Evolutionary conservation across 2,113 vertebrate species (phyloP).

Genomic region (Elephantulus edwardii): DNA sequence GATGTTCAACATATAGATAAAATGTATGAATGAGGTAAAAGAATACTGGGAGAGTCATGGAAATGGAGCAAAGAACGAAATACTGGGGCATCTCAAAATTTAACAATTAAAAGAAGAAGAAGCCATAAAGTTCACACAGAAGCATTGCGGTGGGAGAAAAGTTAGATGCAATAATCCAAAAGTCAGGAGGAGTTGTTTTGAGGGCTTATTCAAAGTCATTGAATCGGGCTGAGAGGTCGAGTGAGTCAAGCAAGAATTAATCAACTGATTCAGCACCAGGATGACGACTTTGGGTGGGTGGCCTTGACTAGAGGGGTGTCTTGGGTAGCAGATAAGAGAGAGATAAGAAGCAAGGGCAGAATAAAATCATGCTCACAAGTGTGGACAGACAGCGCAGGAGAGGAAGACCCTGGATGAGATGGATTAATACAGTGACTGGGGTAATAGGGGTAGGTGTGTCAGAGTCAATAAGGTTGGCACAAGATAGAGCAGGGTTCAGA

Average conservation of each 20-base stretch:
- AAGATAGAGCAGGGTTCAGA: too few species aligned
- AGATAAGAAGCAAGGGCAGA: background rate
- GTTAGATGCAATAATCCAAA: background rate
- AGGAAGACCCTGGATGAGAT: background rate
- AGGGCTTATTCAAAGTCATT: background rate
- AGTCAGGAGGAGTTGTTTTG: background rate
- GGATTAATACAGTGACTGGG: too few species aligned
- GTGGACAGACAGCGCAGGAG: too few species aligned
- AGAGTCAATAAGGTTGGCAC: too few species aligned
- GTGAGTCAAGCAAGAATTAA: background rate
- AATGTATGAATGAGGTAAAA: background rate
- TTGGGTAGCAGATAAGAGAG: background rate
- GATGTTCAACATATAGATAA: background rate
- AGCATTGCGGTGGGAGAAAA: background rate
- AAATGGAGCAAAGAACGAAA: background rate
- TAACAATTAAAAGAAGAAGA: background rate
- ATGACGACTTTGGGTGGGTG: background rate
- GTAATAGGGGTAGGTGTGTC: too few species aligned
- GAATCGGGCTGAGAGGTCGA: background rate
- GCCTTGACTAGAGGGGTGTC: background rate
- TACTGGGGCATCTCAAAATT: background rate
- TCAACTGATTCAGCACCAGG: background rate
- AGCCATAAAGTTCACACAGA: background rate
- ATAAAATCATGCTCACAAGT: too few species aligned
- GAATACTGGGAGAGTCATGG: background rate